Evolutionary conservation across 2,888 invertebrate species (phyloP).

Genomic region (Linyphia triangularis): DNA sequence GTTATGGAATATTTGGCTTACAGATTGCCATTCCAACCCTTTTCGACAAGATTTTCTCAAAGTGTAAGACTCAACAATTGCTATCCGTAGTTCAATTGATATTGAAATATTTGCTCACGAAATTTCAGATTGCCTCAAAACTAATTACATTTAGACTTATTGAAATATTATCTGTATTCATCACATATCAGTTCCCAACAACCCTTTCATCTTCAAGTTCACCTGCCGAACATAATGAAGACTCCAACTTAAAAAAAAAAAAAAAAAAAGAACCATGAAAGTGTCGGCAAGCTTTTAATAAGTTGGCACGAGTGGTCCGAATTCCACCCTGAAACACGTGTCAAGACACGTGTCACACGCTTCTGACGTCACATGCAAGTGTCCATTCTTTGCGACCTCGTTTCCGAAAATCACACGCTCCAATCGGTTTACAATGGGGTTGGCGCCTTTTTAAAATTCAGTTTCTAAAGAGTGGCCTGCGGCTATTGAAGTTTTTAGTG

Average conservation of each 20-base stretch:
- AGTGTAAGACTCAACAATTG: no score
- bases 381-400: background rate
- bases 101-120: no score
- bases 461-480: background rate
- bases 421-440: slow-evolving; percentile 9
- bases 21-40: no score
- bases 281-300: slow-evolving; percentile 60
- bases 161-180: no score
- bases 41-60: no score
- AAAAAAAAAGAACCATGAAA: slow-evolving; percentile 2
- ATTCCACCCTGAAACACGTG: slow-evolving; percentile 40
- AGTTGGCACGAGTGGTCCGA: slow-evolving; percentile 27
- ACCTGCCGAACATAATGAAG: slow-evolving; percentile 28
- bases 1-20: no score
- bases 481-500: background rate
- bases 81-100: no score
- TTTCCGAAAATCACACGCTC: slow-evolving; percentile 40
- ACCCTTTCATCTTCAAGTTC: background rate
- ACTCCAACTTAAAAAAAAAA: slow-evolving; percentile 4
- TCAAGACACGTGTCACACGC: slow-evolving; percentile 37
- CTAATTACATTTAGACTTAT: no score
- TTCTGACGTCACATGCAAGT: slow-evolving; percentile 55
- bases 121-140: no score
- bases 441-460: background rate
- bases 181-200: no score